These are phyloP conservation scores for Raphicerus campestris DNA, from an alignment of 2,113 vertebrate genomes.

Conservation along the genomic window DNA sequence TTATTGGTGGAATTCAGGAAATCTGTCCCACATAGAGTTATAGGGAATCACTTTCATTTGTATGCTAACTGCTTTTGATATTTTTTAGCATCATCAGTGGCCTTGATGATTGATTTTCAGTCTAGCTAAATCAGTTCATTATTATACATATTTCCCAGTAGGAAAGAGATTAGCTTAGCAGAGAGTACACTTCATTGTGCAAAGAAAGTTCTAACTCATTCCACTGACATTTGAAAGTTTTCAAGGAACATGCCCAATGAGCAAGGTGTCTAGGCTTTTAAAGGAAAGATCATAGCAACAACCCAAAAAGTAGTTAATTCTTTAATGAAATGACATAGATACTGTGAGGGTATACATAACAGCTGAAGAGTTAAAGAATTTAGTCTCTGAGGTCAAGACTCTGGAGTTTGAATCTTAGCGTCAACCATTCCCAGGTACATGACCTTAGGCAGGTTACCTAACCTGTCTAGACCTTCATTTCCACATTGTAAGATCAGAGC, in stretches of 20 bases:
- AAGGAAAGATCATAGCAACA: background rate
- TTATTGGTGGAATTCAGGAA: slow-evolving; percentile 63
- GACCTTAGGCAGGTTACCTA: background rate
- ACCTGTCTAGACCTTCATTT: background rate
- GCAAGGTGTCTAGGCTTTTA: background rate
- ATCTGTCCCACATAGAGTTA: slow-evolving; percentile 63
- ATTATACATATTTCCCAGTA: slow-evolving; percentile 36
- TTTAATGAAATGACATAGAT: background rate
- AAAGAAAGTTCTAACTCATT: slow-evolving; percentile 44
- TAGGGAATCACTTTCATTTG: slow-evolving; percentile 71
- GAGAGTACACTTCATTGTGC: background rate
- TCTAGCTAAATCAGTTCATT: slow-evolving; percentile 59
- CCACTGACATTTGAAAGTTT: slow-evolving; percentile 10
- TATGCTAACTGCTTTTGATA: slow-evolving; percentile 75
- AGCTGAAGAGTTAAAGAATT: background rate
- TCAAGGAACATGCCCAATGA: background rate
- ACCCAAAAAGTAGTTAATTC: background rate
- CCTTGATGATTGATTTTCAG: slow-evolving; percentile 67
- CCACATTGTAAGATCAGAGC: background rate
- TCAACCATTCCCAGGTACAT: background rate
- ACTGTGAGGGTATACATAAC: background rate
- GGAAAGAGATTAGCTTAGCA: slow-evolving; percentile 57
- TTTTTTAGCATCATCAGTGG: slow-evolving; percentile 51
- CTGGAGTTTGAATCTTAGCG: background rate
- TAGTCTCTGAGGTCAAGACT: background rate